Evolutionary conservation across 2,797 vertebrate genomes (phyloP).

Genomic region (Lepus oiostolus): DNA sequence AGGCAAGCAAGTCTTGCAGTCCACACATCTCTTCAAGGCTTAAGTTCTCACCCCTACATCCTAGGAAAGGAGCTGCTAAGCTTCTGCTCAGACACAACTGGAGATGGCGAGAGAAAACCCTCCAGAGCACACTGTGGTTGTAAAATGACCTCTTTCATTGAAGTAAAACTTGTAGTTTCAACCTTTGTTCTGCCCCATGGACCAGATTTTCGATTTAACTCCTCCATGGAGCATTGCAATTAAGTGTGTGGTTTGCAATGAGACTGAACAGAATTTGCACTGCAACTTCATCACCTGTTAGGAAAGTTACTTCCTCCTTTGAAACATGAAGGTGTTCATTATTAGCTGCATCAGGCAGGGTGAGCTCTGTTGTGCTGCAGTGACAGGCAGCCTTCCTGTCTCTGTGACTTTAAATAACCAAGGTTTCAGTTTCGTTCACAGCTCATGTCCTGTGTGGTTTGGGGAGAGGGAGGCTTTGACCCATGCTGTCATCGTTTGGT

Average conservation of each 20-base stretch:
- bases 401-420: neutral
- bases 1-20: slow-evolving; percentile 26
- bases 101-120: neutral
- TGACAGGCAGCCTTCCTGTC: neutral
- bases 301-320: neutral
- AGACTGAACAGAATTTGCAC: neutral
- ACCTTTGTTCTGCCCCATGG: neutral
- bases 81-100: neutral
- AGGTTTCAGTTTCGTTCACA: neutral
- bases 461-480: neutral
- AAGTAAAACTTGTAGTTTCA: neutral
- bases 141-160: neutral
- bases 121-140: neutral
- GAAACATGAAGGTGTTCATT: neutral
- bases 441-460: neutral
- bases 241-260: neutral
- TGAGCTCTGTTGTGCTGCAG: neutral
- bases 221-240: too few relatives aligned
- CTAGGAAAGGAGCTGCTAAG: neutral
- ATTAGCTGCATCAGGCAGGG: neutral
- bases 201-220: neutral
- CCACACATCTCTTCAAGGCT: neutral
- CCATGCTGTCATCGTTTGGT: neutral
- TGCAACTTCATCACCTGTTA: neutral
- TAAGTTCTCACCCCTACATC: neutral